Conservation (phyloP, 2,797 vertebrate genomes). For the Hapalemur alaotrensis region DNA sequence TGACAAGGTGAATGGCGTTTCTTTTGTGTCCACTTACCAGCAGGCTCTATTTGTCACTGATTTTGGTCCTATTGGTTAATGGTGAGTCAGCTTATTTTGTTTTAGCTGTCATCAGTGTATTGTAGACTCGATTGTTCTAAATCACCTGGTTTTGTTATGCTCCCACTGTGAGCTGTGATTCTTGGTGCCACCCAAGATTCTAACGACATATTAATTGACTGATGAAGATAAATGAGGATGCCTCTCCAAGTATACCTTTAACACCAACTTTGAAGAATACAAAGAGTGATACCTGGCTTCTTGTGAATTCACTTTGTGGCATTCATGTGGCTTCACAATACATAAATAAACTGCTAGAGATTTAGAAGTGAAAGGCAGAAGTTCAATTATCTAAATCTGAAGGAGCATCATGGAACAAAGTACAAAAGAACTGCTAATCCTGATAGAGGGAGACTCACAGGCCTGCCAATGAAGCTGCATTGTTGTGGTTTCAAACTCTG, state of each 20-base stretch:
- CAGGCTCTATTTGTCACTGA: not conserved
- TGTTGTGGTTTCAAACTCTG: slow-evolving; percentile 23
- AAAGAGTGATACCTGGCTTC: not conserved
- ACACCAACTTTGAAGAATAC: not conserved
- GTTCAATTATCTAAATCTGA: slow-evolving; percentile 43
- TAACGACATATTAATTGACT: not conserved
- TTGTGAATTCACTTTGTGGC: slow-evolving; percentile 26
- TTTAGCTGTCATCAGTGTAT: not conserved
- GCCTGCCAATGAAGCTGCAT: not conserved
- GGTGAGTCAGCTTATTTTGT: not conserved
- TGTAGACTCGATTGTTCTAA: not conserved
- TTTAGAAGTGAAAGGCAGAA: slow-evolving; percentile 35
- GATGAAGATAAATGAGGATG: not conserved
- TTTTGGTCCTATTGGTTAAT: not conserved
- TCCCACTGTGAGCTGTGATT: not conserved
- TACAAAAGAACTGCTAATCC: not conserved
- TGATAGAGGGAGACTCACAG: not conserved
- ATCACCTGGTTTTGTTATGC: not conserved
- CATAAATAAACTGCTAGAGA: not conserved
- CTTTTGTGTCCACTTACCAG: not conserved
- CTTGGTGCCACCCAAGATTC: not conserved
- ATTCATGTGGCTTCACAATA: not conserved
- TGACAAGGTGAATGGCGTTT: not conserved
- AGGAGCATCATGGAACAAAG: slow-evolving; percentile 29
- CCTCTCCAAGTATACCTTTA: not conserved